A percentile compares a stretch with the other conserved stretches of the same genome.
Conservation (phyloP, 2,797 vertebrate genomes). For the Emys orbicularis region DNA sequence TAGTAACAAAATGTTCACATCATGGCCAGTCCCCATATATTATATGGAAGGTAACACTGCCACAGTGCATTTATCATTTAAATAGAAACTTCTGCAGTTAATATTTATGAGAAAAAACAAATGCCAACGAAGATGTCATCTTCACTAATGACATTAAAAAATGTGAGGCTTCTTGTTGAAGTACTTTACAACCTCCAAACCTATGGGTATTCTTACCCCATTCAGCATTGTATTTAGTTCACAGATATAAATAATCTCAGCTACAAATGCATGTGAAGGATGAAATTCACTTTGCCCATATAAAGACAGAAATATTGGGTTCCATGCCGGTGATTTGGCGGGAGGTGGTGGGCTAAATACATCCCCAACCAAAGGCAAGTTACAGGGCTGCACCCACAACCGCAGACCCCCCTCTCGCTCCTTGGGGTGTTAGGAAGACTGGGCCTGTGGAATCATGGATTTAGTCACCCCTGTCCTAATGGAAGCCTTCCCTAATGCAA, state of each 20-base stretch:
- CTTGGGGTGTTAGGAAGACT: not conserved
- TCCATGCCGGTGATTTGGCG: not conserved
- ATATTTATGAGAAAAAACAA: not conserved
- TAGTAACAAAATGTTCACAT: not conserved
- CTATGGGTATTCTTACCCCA: not conserved
- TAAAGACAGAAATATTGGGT: not conserved
- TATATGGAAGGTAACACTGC: not conserved
- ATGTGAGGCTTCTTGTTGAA: not conserved
- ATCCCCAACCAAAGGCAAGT: not conserved
- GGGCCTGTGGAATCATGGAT: not conserved
- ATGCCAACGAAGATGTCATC: not conserved
- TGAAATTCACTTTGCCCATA: not conserved
- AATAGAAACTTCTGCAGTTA: not conserved
- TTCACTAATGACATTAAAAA: not conserved
- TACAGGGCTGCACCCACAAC: not conserved
- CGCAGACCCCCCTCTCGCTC: not conserved
- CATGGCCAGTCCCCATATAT: fast-evolving
- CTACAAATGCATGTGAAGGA: not conserved
- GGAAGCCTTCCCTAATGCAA: not conserved
- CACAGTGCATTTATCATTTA: not conserved
- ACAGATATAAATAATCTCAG: not conserved
- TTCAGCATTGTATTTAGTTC: fast-evolving
- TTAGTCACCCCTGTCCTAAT: not conserved
- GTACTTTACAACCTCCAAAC: not conserved
- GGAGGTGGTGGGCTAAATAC: not conserved